Percentiles rank a stretch among this genome's conserved stretches.
These are phyloP conservation scores for Caenorhabditis afra DNA, from an alignment of 2,888 invertebrate species.

Conservation along the genomic window DNA sequence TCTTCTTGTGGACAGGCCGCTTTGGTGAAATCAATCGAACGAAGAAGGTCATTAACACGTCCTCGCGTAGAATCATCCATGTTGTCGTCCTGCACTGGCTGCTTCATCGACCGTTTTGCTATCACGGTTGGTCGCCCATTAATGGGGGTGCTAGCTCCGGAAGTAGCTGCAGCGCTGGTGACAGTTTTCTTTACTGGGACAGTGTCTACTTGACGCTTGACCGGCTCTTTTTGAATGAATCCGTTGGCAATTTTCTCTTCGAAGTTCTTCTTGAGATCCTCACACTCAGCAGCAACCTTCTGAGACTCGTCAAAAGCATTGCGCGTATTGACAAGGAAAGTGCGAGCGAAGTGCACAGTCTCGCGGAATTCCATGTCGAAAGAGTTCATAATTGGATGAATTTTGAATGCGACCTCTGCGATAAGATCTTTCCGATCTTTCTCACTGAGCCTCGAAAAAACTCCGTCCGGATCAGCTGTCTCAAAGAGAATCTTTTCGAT, in stretches of 20 bases:
- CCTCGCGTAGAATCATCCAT: neutral
- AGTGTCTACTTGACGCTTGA: conserved; percentile 7
- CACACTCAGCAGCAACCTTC: conserved; percentile 21
- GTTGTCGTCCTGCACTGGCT: neutral
- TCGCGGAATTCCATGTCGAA: conserved; percentile 52
- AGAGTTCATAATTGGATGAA: conserved; percentile 34
- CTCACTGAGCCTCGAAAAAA: conserved; percentile 22
- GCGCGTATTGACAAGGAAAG: conserved; percentile 18
- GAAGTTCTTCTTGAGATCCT: conserved; percentile 19
- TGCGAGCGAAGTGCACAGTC: conserved; percentile 36
- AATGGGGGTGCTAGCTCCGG: conserved; percentile 8
- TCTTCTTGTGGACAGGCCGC: too few species aligned
- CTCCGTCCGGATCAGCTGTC: conserved; percentile 31
- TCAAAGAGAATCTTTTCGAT: conserved; percentile 28
- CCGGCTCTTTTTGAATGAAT: neutral
- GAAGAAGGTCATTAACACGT: conserved; percentile 6
- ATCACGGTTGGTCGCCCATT: conserved; percentile 46
- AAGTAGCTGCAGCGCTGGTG: conserved; percentile 45
- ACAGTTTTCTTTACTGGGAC: conserved; percentile 10
- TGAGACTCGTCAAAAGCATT: conserved; percentile 16
- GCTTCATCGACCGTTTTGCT: conserved; percentile 50
- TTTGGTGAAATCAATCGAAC: neutral
- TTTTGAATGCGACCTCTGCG: conserved; percentile 39
- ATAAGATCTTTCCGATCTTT: conserved; percentile 36
- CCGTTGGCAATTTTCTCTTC: conserved; percentile 11